These are phyloP conservation scores for Pegoplata infirma DNA, from an alignment of 2,888 invertebrate genomes.

Conservation along the genomic window DNA sequence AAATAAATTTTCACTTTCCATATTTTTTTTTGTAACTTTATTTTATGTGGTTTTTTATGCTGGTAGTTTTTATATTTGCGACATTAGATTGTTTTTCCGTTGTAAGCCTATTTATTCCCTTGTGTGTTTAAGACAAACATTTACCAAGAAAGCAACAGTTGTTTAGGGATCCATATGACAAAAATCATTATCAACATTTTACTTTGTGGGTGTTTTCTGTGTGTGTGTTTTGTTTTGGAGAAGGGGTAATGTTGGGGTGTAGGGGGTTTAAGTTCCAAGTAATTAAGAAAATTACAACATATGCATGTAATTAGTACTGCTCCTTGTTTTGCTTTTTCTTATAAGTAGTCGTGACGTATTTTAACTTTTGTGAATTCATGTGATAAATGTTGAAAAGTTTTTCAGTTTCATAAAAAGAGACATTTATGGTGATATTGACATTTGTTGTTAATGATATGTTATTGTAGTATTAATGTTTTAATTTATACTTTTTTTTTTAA, in stretches of 20 bases:
- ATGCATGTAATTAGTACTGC: conserved; percentile 15
- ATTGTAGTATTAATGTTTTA: too few relatives aligned
- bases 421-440: too few relatives aligned
- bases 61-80: not conserved
- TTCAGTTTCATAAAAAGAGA: too few relatives aligned
- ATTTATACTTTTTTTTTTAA: too few relatives aligned
- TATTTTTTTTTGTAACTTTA: not conserved
- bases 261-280: too few relatives aligned
- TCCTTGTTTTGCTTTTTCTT: not conserved
- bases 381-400: not conserved
- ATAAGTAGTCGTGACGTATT: not conserved
- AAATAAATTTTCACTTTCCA: not conserved
- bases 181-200: not conserved
- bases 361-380: not conserved
- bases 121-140: conserved; percentile 5
- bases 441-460: too few relatives aligned
- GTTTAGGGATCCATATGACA: not conserved
- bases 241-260: too few relatives aligned
- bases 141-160: conserved; percentile 15
- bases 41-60: not conserved
- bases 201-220: too few relatives aligned
- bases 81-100: not conserved
- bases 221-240: too few relatives aligned
- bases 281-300: conserved; percentile 21
- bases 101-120: not conserved